Percentiles rank a stretch among this genome's conserved stretches.
Conservation (phyloP, 2,797 vertebrate species). For the Corythornis leucogaster region DNA sequence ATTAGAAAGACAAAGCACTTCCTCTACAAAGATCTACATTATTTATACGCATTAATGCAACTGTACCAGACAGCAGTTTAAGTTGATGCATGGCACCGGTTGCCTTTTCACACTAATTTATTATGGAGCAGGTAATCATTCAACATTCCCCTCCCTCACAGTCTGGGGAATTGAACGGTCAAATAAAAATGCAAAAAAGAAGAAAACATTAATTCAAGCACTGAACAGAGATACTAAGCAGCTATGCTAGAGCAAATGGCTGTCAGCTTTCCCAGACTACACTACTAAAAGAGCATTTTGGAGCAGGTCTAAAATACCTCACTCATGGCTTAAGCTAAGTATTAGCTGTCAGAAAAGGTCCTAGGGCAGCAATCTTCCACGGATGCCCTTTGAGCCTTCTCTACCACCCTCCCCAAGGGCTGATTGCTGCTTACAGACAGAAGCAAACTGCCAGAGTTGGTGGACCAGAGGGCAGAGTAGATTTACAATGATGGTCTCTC, state of each 20-base stretch:
- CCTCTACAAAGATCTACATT: constrained; percentile 34
- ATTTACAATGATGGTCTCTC: rapidly evolving
- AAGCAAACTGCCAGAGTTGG: not conserved
- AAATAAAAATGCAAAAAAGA: constrained; percentile 37
- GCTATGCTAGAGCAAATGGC: not conserved
- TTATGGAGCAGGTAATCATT: constrained; percentile 50
- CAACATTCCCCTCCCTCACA: constrained; percentile 2
- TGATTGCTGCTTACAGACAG: not conserved
- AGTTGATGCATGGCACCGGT: constrained; percentile 51
- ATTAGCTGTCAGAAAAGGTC: not conserved
- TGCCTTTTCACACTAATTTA: constrained; percentile 51
- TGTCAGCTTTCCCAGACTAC: not conserved
- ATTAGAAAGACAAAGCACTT: constrained; percentile 60
- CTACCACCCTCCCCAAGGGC: not conserved
- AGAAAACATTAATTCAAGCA: constrained; percentile 33
- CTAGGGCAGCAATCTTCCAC: not conserved
- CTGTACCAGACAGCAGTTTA: constrained; percentile 60
- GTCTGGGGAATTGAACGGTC: constrained; percentile 6
- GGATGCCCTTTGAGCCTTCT: not conserved
- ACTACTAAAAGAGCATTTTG: not conserved
- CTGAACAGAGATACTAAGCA: not conserved
- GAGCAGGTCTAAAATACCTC: not conserved
- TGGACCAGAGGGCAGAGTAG: not conserved
- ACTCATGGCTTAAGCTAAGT: not conserved
- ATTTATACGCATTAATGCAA: constrained; percentile 63